A percentile compares a stretch with the other conserved stretches of the same genome.
Conservation (phyloP, 2,797 vertebrate species). For the Phalanger gymnotis region DNA sequence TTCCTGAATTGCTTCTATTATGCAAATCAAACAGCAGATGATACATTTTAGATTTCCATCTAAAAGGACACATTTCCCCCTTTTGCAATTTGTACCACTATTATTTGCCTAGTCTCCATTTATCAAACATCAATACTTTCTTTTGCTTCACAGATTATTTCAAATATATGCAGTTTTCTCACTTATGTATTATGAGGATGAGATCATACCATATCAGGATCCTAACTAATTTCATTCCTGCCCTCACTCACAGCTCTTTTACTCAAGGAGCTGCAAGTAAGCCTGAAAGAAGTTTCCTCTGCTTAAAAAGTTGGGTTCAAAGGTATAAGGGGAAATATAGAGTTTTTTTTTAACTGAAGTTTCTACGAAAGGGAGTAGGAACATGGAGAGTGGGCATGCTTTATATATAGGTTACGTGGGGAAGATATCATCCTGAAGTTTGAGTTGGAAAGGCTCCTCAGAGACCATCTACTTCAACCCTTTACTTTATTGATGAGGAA, state of each 20-base stretch:
- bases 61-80: conserved; percentile 60
- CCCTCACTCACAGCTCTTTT: conserved; percentile 34
- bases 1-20: conserved; percentile 59
- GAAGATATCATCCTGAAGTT: neutral
- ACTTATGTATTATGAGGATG: conserved; percentile 47
- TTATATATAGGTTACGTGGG: neutral
- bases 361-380: neutral
- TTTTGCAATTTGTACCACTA: conserved; percentile 65
- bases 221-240: neutral
- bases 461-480: neutral
- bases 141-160: conserved; percentile 54
- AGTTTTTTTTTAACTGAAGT: neutral
- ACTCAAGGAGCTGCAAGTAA: conserved; percentile 42
- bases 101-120: conserved; percentile 65
- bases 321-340: neutral
- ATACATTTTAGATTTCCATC: conserved; percentile 64
- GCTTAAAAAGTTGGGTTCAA: neutral
- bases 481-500: neutral
- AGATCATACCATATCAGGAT: neutral
- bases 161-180: conserved; percentile 52
- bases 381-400: neutral
- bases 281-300: neutral
- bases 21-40: conserved; percentile 54
- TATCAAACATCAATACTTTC: conserved; percentile 66
- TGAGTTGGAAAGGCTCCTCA: neutral